Evolutionary conservation across 2,113 vertebrate genomes (phyloP).

Genomic region (Suncus etruscus): DNA sequence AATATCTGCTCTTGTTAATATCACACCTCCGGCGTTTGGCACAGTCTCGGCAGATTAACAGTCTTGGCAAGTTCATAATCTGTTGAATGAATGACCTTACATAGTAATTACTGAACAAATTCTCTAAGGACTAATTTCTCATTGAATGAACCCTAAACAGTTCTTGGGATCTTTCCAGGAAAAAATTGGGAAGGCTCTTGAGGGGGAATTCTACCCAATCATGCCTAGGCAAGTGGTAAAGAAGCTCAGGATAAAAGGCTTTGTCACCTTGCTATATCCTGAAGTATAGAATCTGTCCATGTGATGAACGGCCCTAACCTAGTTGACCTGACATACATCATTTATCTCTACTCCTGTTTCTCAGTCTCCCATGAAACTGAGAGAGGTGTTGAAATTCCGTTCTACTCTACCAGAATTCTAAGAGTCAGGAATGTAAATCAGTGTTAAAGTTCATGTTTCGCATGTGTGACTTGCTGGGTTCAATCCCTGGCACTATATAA

Average conservation of each 20-base stretch:
- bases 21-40: slow-evolving; percentile 3
- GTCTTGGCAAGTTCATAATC: background rate
- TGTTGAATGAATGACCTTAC: slow-evolving; percentile 26
- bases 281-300: background rate
- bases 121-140: slow-evolving; percentile 9
- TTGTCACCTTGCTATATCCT: background rate
- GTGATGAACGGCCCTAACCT: background rate
- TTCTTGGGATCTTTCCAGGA: slow-evolving; percentile 3
- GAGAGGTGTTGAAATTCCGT: slow-evolving; percentile 27
- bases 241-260: background rate
- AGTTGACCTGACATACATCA: background rate
- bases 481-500: no score
- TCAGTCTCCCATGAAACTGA: slow-evolving; percentile 7
- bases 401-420: background rate
- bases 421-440: no score
- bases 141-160: slow-evolving; percentile 24
- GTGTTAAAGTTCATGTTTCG: no score
- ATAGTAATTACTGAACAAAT: slow-evolving; percentile 43
- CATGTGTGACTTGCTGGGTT: no score
- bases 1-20: background rate
- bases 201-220: background rate
- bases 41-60: background rate
- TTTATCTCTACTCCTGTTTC: slow-evolving; percentile 55
- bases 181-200: slow-evolving; percentile 5
- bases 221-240: slow-evolving; percentile 30